Percentiles rank a stretch among this genome's conserved stretches.
Conservation (phyloP, 1,140 invertebrate genomes). For the Brachionus plicatilis region DNA sequence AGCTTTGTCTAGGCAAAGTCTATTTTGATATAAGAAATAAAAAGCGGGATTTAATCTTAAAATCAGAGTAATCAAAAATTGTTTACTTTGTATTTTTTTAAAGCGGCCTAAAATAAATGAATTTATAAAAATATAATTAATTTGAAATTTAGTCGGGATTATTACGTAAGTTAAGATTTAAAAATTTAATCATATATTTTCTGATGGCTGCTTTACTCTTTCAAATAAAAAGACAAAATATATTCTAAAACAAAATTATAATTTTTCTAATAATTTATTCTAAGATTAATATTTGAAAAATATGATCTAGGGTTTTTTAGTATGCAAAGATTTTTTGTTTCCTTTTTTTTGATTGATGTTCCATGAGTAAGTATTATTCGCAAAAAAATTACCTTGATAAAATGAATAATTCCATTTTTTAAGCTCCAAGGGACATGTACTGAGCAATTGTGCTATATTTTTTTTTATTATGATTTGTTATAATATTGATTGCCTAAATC, state of each 20-base stretch:
- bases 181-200: not conserved
- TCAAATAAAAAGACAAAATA: not conserved
- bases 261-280: too few relatives aligned
- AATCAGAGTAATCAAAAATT: not conserved
- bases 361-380: too few relatives aligned
- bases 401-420: not conserved
- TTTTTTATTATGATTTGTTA: too few relatives aligned
- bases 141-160: not conserved
- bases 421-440: not conserved
- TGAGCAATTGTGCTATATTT: too few relatives aligned
- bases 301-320: too few relatives aligned
- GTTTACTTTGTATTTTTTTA: not conserved
- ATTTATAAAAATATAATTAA: not conserved
- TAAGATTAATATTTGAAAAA: too few relatives aligned
- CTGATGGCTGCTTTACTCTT: too few relatives aligned
- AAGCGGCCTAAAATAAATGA: not conserved
- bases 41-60: not conserved
- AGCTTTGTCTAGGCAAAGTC: not conserved
- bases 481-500: too few relatives aligned
- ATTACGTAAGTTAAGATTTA: not conserved
- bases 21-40: not conserved
- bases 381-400: not conserved
- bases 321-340: too few relatives aligned
- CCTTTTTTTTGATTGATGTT: not conserved
- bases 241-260: not conserved